phyloP scores from a whole-genome alignment of 2,797 vertebrate species.

The Leptodactylus fallax region DNA sequence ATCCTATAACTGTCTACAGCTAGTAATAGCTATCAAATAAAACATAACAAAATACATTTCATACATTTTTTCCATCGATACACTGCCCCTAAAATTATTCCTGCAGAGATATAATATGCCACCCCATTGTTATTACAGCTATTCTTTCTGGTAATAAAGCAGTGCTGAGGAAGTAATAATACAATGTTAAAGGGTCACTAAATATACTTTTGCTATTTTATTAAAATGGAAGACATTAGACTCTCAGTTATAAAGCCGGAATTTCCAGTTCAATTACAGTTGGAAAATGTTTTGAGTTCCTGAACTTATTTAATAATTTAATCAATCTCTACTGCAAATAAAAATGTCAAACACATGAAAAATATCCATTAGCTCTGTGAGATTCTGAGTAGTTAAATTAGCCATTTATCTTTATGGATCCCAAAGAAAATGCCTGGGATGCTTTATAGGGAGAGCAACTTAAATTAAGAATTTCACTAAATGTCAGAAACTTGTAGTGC shows the following conservation, averaged over 20 bases:
- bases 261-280: conserved; percentile 43
- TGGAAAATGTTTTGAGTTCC: conserved; percentile 39
- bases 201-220: conserved; percentile 41
- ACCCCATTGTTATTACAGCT: conserved; percentile 23
- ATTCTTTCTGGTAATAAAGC: conserved; percentile 41
- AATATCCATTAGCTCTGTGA: conserved; percentile 40
- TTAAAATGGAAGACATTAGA: conserved; percentile 36
- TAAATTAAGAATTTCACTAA: conserved; percentile 13
- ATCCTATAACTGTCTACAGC: background rate
- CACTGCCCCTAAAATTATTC: background rate
- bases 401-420: conserved; percentile 32
- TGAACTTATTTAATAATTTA: conserved; percentile 46
- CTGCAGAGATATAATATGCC: background rate
- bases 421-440: background rate
- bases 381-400: conserved; percentile 47
- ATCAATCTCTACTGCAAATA: conserved; percentile 33
- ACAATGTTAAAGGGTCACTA: conserved; percentile 46
- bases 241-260: conserved; percentile 21
- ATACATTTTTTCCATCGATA: background rate
- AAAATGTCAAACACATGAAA: conserved; percentile 48
- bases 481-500: background rate
- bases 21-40: background rate
- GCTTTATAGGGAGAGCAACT: background rate
- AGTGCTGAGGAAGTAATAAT: conserved; percentile 38
- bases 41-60: background rate